phyloP scores from a whole-genome alignment of 2,113 vertebrate species.

The Formicarius rufipectus region DNA sequence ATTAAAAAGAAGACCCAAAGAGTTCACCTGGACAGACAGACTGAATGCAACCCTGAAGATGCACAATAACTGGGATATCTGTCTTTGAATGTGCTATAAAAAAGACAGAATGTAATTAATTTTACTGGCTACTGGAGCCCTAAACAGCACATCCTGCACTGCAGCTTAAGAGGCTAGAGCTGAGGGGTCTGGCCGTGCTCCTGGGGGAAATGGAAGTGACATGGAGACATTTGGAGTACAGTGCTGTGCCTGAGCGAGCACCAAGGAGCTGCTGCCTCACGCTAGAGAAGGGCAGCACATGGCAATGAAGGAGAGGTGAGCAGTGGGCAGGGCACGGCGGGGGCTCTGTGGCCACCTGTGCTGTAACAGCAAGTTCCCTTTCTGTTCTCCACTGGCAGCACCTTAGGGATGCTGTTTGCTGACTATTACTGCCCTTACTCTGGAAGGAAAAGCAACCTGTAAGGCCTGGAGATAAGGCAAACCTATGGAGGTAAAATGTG shows the following conservation, averaged over 20 bases:
- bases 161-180: not conserved
- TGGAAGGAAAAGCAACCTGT: not conserved
- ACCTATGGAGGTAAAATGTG: not conserved
- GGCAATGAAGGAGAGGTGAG: not conserved
- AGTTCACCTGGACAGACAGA: not conserved
- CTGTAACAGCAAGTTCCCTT: rapidly evolving
- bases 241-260: rapidly evolving
- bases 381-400: not conserved
- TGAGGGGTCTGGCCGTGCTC: rapidly evolving
- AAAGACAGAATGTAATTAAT: not conserved
- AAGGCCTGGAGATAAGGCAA: not conserved
- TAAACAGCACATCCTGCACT: rapidly evolving
- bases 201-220: rapidly evolving
- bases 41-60: not conserved
- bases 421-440: not conserved
- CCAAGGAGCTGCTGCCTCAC: not conserved
- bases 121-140: not conserved
- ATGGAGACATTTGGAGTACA: rapidly evolving
- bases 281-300: rapidly evolving
- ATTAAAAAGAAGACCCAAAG: not conserved
- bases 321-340: rapidly evolving
- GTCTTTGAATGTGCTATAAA: not conserved
- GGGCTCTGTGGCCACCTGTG: not conserved
- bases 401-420: not conserved
- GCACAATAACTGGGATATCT: not conserved